Conservation (phyloP, 2,888 invertebrate genomes). For the Nipponacmea schrenckii region DNA sequence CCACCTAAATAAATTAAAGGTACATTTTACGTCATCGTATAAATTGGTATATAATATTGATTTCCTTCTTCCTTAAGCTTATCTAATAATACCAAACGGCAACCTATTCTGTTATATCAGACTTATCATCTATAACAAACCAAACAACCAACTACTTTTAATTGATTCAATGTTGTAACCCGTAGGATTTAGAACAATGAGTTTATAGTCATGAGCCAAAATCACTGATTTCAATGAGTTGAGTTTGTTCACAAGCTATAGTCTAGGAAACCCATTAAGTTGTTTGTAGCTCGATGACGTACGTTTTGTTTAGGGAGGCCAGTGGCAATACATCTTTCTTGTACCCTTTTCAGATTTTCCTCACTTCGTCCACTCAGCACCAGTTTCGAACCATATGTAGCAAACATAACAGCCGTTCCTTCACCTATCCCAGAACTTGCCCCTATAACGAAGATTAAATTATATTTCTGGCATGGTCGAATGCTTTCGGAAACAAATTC, state of each 20-base stretch:
- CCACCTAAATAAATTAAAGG: too few relatives aligned
- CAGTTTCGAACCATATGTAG: slow-evolving; percentile 80
- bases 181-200: neutral
- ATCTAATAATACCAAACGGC: too few relatives aligned
- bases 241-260: too few relatives aligned
- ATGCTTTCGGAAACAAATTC: too few relatives aligned
- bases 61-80: too few relatives aligned
- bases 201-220: neutral
- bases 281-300: neutral
- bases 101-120: neutral
- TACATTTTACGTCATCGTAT: too few relatives aligned
- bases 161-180: neutral
- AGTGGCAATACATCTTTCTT: neutral
- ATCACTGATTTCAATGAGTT: too few relatives aligned
- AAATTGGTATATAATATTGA: too few relatives aligned
- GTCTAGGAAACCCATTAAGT: too few relatives aligned
- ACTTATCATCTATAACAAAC: too few relatives aligned
- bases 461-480: too few relatives aligned
- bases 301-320: neutral
- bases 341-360: slow-evolving; percentile 12
- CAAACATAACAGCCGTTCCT: slow-evolving; percentile 81
- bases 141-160: neutral
- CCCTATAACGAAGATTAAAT: slow-evolving; percentile 69
- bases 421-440: slow-evolving; percentile 89
- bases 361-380: slow-evolving; percentile 76